Conservation (phyloP, 2,797 vertebrate genomes). For the Podarcis lilfordi region DNA sequence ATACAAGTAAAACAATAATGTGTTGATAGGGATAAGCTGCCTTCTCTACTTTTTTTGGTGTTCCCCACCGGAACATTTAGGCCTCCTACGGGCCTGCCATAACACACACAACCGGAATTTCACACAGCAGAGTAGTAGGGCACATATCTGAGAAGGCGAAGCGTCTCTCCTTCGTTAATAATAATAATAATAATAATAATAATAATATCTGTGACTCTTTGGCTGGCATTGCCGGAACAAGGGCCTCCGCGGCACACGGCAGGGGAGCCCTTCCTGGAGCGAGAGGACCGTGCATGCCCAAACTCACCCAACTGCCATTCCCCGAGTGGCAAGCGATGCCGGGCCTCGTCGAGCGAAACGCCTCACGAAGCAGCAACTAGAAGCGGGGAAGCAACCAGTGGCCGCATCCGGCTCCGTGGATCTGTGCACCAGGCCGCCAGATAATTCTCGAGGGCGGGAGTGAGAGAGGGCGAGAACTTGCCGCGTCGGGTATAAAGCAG, state of each 20-base stretch:
- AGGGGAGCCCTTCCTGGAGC: not conserved
- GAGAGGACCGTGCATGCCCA: not conserved
- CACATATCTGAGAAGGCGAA: too few relatives aligned
- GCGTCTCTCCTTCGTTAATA: not conserved
- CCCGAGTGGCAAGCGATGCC: not conserved
- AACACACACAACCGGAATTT: too few relatives aligned
- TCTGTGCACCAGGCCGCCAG: not conserved
- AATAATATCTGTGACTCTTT: not conserved
- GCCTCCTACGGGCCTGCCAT: too few relatives aligned
- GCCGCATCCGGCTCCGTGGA: too few relatives aligned
- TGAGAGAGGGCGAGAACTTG: too few relatives aligned
- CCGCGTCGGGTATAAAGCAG: not conserved
- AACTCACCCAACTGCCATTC: not conserved
- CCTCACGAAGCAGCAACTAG: too few relatives aligned
- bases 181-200: not conserved
- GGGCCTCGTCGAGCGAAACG: accelerated
- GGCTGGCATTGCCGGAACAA: not conserved
- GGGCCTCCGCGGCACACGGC: not conserved
- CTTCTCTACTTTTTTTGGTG: too few relatives aligned
- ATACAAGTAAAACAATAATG: too few relatives aligned
- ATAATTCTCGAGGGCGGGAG: not conserved
- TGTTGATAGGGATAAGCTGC: too few relatives aligned
- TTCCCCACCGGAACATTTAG: too few relatives aligned
- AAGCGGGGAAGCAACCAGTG: not conserved
- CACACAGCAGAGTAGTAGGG: too few relatives aligned